Evolutionary conservation across 2,797 vertebrate genomes (phyloP), one percentile per base, ranked within the genome.

Genomic region (Acrossocheilus fasciatus): DNA sequence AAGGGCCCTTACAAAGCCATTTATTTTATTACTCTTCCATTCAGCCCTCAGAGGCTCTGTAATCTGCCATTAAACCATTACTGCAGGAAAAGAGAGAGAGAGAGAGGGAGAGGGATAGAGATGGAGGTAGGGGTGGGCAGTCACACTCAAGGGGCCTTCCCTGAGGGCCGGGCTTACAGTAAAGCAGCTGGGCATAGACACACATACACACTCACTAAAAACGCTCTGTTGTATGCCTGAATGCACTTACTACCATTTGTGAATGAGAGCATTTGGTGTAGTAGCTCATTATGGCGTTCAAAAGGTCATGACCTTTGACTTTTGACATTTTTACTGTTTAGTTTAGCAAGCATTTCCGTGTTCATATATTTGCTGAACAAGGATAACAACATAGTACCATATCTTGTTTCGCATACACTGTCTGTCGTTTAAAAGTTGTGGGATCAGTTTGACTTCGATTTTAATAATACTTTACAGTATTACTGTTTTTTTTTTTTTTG

Each of bases 31-130:
- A 90, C 88, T 85, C 75, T 81, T 77, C 84, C 87, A 91, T 90
- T 82, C 73, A 88, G 89, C 73, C 89, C 87, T 86, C 87, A 87
- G 91, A 91, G 90, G 87, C 87, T 89, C 87, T 88, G 88, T 92
- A 89, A 89, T 89, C 89, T 87, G 89, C 87, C 85, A 88, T 92
- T 91, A 90, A 92, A 89, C 89, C 86, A 92, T 92, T 92, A 90
- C 89, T 88, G 90, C 74, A 72, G 83, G 39, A 54, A 76, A 70
- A 84, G 62, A 84, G 62, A 74, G 79, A 79, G 62, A 73, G 84
- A 30, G 85, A 68, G 64, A 64, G 80, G 54, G 70, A 54, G 54
- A 39, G 74, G 39, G 47, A 74, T 34, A 69, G 26, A 72, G 76
- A 41, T 17, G 52, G 57, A 66, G 64, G 72, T 76, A 70, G 34